These are phyloP conservation scores for Dendrolimus punctatus DNA, from an alignment of 1,140 invertebrate genomes.

Conservation along the genomic window DNA sequence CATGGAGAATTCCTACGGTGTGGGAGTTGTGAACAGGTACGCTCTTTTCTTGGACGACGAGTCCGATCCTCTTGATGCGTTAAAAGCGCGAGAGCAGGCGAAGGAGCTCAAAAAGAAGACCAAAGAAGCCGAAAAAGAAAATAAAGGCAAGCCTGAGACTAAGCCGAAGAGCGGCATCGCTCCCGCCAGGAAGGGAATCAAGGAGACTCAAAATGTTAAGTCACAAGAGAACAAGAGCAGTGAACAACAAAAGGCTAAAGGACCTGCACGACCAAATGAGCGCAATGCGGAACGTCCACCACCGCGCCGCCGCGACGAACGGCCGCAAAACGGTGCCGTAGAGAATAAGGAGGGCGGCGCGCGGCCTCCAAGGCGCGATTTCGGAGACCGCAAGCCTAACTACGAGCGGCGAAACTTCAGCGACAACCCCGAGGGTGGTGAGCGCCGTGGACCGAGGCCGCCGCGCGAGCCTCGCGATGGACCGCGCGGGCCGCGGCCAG, in stretches of 20 bases:
- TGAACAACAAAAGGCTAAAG: constrained; percentile 73
- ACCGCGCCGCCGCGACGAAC: constrained; percentile 56
- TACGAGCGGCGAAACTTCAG: constrained; percentile 60
- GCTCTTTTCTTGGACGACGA: constrained; percentile 91
- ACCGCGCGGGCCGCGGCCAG: constrained; percentile 61
- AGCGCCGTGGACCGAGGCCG: constrained; percentile 63
- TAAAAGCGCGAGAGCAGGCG: constrained; percentile 84
- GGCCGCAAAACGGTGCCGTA: constrained; percentile 55
- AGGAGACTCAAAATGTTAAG: constrained; percentile 80
- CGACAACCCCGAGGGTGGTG: constrained; percentile 65
- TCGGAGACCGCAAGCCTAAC: constrained; percentile 73
- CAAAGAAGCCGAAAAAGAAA: constrained; percentile 90
- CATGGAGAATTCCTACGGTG: constrained; percentile 95
- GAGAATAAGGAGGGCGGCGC: constrained; percentile 56
- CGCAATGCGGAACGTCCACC: constrained; percentile 54
- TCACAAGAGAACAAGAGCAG: constrained; percentile 77
- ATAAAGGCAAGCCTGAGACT: constrained; percentile 80
- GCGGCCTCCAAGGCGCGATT: constrained; percentile 55
- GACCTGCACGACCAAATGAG: constrained; percentile 46
- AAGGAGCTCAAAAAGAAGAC: constrained; percentile 87
- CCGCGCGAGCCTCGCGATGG: constrained; percentile 65
- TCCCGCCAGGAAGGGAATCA: constrained; percentile 75
- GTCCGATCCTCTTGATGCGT: constrained; percentile 90
- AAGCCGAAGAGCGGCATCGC: constrained; percentile 72
- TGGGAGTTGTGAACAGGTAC: constrained; percentile 93